Conservation (phyloP, 2,888 invertebrate species). For the Eurytoma adleriae region DNA sequence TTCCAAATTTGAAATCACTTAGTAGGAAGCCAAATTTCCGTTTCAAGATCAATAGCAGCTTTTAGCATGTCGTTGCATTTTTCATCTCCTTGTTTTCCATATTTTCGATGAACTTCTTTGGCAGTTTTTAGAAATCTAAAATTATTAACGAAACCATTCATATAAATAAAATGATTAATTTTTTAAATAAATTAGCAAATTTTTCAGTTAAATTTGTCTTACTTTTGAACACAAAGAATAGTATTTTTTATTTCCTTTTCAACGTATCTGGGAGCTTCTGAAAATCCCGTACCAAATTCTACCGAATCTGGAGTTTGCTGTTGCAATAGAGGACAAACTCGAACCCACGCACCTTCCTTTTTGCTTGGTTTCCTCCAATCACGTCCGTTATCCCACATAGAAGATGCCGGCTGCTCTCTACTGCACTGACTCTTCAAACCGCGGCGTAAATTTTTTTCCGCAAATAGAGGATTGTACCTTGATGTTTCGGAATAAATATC, state of each 20-base stretch:
- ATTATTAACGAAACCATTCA: neutral
- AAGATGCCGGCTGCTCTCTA: slow-evolving; percentile 79
- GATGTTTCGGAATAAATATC: slow-evolving; percentile 66
- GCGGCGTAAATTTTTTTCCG: slow-evolving; percentile 77
- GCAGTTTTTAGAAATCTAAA: slow-evolving; percentile 76
- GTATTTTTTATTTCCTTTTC: slow-evolving; percentile 72
- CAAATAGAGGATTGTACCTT: slow-evolving; percentile 72
- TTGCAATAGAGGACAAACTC: slow-evolving; percentile 82
- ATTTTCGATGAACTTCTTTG: slow-evolving; percentile 76
- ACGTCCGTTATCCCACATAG: slow-evolving; percentile 84
- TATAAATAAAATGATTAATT: neutral
- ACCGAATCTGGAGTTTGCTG: slow-evolving; percentile 63
- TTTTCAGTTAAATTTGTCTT: slow-evolving; percentile 43
- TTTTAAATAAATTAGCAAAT: neutral
- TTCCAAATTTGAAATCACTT: slow-evolving; percentile 65
- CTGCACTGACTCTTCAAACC: slow-evolving; percentile 82
- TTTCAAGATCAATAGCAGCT: slow-evolving; percentile 75
- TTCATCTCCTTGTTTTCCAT: slow-evolving; percentile 77
- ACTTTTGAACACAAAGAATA: slow-evolving; percentile 72
- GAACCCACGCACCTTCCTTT: slow-evolving; percentile 86
- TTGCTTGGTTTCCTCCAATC: slow-evolving; percentile 82
- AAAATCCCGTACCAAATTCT: slow-evolving; percentile 66
- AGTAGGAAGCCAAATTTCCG: slow-evolving; percentile 79
- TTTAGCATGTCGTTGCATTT: slow-evolving; percentile 77
- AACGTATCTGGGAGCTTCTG: slow-evolving; percentile 62